Base-by-base conservation (phyloP, 2,888 invertebrate species). In the Acanthosoma haemorrhoidale region DNA sequence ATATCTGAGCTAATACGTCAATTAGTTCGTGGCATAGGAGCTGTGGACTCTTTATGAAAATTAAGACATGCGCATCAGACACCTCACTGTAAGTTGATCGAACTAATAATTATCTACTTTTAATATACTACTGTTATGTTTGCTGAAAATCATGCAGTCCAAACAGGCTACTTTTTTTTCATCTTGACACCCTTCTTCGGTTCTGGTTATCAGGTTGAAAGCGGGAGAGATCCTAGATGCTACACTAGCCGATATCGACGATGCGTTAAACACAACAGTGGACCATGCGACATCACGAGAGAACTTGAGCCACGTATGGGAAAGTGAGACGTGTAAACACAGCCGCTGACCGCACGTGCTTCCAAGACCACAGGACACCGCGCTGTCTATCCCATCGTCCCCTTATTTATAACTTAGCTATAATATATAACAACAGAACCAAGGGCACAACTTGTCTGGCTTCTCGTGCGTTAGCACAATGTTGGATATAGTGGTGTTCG, bases 251-350 rank as follows among this genome's bases (percentile, higher is more conserved):
- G 51, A 51, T 51, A 51, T 51, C n/a, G 21, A 25, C 6, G 51
- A 51, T 25, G n/a, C 25, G n/a, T 51, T 4, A 25, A 11, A n/a
- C n/a, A n/a, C n/a, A n/a, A n/a, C n/a, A 32, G 32, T 13, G 29
- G 51, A 51, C 51, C 51, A 51, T 25, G 29, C 51, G 29, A 25
- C 21, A 51, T 51, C 51, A 25, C 51, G 51, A n/a, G 13, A 21
- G 51, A 51, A 51, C 51, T 2, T 25, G 51, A 51, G 51, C 21
- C 51, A 51, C 25, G 51, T 51, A 51, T 51, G 51, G 51, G 51
- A 51, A 51, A 51, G 51, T 51, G 51, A 51, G 51, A 51, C 51
- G 51, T 51, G 51, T 51, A 51, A 51, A 51, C 29, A 51, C 25
- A 51, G 51, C 21, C 51, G 51, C 51, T 51, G 29, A 51, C 51